Evolutionary conservation across 2,888 invertebrate species (phyloP), one percentile per base, ranked within the genome.

Genomic region (Ecliptopera silaceata): DNA sequence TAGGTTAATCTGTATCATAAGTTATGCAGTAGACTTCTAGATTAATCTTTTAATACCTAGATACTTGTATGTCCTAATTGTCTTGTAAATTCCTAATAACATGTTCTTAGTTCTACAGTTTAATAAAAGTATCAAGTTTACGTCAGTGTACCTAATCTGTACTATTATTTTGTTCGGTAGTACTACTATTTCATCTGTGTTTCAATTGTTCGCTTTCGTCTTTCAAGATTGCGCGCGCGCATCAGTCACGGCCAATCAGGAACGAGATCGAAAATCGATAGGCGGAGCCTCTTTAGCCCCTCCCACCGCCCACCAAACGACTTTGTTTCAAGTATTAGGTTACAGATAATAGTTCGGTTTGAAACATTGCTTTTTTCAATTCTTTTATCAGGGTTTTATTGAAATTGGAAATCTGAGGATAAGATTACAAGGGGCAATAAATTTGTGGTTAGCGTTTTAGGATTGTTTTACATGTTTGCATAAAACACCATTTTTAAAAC

Each of bases 271-370:
- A 75, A 75, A 69, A 71, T 75, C 63, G 59, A 64, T 69, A 69
- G 89, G 85, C 73, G 85, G 79, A 57, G 73, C 53, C 47, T 18
- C n/a, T 1, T 11, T 11, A 44, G 53, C 60, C 46, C 73, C 83
- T 66, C 88, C 90, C 75, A 80, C 79, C 88, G 84, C 88, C 88
- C 75, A 69, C 56, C 63, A 56, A 52, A 60, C 56, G 64, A 67
- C 71, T 68, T 75, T 69, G 73, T 78, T 74, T 78, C 79, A 72
- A 79, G 80, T 83, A 83, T 86, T 77, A 79, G 74, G 81, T 86
- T 83, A 79, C 82, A 75, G 81, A 83, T 82, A 82, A 79, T 83
- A 82, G 75, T 75, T 77, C 70, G 70, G 70, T 68, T 51, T 77
- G 72, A 75, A 64, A 65, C 66, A 66, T 64, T 62, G 59, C 49